Percentiles rank a stretch among this genome's conserved stretches.
These are phyloP conservation scores for Syrphus vitripennis DNA, from an alignment of 2,888 invertebrate genomes.

Conservation along the genomic window DNA sequence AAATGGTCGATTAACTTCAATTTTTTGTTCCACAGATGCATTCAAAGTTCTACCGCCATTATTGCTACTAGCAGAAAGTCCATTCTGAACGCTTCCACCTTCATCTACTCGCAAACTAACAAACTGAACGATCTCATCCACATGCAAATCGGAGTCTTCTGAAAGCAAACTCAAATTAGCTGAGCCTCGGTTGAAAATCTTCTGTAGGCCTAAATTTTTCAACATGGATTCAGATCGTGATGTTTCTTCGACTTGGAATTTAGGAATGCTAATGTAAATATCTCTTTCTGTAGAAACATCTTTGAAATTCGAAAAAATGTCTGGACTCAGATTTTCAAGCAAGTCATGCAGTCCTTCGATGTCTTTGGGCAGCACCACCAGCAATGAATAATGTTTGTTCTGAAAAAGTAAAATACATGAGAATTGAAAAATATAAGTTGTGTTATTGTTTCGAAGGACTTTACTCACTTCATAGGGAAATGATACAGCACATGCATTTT, in stretches of 20 bases:
- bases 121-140: constrained; percentile 86
- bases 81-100: constrained; percentile 81
- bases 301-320: constrained; percentile 75
- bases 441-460: no score
- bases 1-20: constrained; percentile 85
- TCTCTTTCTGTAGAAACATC: constrained; percentile 74
- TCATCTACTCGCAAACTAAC: constrained; percentile 85
- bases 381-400: constrained; percentile 84
- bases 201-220: constrained; percentile 83
- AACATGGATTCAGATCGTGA: constrained; percentile 84
- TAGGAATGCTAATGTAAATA: constrained; percentile 83
- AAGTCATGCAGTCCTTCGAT: constrained; percentile 83
- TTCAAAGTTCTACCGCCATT: constrained; percentile 60
- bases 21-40: constrained; percentile 76
- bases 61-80: constrained; percentile 79
- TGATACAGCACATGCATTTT: constrained; percentile 87
- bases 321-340: constrained; percentile 82
- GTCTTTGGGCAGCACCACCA: constrained; percentile 84
- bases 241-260: constrained; percentile 85
- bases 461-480: constrained; percentile 88
- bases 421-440: background rate
- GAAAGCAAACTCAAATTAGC: constrained; percentile 85
- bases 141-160: constrained; percentile 84
- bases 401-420: constrained; percentile 75
- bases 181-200: constrained; percentile 83